Conservation (phyloP, 2,888 invertebrate species). For the Apomyelois bistriatella region DNA sequence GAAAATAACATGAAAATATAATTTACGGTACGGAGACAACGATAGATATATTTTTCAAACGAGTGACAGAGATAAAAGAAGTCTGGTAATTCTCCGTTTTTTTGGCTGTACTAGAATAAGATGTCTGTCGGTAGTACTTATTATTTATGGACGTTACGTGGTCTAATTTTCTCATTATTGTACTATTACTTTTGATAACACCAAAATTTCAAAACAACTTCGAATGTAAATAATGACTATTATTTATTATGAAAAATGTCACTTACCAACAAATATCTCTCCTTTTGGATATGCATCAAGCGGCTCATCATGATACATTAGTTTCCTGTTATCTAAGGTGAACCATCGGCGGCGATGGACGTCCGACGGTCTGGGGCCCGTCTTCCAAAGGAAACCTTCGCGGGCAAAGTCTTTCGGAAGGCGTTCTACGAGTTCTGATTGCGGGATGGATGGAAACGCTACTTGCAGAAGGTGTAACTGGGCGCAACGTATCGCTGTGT, state of each 20-base stretch:
- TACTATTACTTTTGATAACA: too few relatives aligned
- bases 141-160: too few relatives aligned
- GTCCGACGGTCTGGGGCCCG: conserved; percentile 89
- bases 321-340: conserved; percentile 90
- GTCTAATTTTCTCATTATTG: too few relatives aligned
- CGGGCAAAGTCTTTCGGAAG: conserved; percentile 90
- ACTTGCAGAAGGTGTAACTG: conserved; percentile 91
- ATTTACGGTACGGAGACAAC: too few relatives aligned
- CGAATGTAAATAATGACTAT: too few relatives aligned
- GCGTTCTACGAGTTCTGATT: conserved; percentile 84
- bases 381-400: conserved; percentile 95
- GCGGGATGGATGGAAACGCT: conserved; percentile 88
- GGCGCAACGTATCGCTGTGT: conserved; percentile 89
- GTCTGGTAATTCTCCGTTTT: too few relatives aligned
- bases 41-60: too few relatives aligned
- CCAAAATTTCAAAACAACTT: too few relatives aligned
- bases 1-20: conserved; percentile 21
- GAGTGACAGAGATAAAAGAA: too few relatives aligned
- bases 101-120: too few relatives aligned
- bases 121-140: too few relatives aligned
- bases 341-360: conserved; percentile 94
- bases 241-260: too few relatives aligned
- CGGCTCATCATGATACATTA: conserved; percentile 96
- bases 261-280: conserved; percentile 90
- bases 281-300: conserved; percentile 94